Percentiles rank a stretch among this genome's conserved stretches.
phyloP scores from a whole-genome alignment of 1,140 invertebrate genomes.

The Drosophila truncata region DNA sequence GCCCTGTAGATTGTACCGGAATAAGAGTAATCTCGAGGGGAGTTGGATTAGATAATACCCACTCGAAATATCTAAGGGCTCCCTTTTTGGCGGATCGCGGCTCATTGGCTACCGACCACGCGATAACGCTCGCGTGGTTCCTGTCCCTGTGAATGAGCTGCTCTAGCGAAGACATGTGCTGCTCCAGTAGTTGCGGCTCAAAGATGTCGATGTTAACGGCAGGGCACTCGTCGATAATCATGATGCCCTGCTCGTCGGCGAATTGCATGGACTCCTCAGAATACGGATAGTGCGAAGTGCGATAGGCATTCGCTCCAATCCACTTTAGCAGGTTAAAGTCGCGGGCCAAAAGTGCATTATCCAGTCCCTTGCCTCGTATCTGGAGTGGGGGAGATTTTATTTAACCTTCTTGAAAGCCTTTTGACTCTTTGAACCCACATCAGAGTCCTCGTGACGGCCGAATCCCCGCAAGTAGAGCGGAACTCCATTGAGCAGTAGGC shows the following conservation, averaged over 20 bases:
- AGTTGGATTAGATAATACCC: slow-evolving; percentile 70
- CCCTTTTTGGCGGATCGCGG: slow-evolving; percentile 89
- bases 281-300: slow-evolving; percentile 99
- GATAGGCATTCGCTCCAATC: slow-evolving; percentile 98
- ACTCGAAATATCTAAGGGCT: slow-evolving; percentile 94
- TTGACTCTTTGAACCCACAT: slow-evolving; percentile 87
- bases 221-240: slow-evolving; percentile 98
- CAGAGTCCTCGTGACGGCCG: slow-evolving; percentile 97
- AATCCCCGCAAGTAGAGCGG: slow-evolving; percentile 97
- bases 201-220: slow-evolving; percentile 93
- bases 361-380: slow-evolving; percentile 95
- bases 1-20: slow-evolving; percentile 39
- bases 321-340: slow-evolving; percentile 98
- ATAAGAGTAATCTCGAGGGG: background rate
- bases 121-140: slow-evolving; percentile 96
- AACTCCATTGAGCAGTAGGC: slow-evolving; percentile 93
- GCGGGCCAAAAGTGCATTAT: slow-evolving; percentile 93
- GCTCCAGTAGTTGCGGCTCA: slow-evolving; percentile 87
- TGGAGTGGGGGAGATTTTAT: slow-evolving; percentile 79
- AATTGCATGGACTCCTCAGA: slow-evolving; percentile 98
- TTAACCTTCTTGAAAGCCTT: background rate
- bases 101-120: slow-evolving; percentile 99
- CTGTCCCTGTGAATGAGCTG: slow-evolving; percentile 96
- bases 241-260: slow-evolving; percentile 97
- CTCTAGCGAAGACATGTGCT: slow-evolving; percentile 93